Evolutionary conservation across 2,888 invertebrate species (phyloP).

Genomic region (Drosophila kanekoi): DNA sequence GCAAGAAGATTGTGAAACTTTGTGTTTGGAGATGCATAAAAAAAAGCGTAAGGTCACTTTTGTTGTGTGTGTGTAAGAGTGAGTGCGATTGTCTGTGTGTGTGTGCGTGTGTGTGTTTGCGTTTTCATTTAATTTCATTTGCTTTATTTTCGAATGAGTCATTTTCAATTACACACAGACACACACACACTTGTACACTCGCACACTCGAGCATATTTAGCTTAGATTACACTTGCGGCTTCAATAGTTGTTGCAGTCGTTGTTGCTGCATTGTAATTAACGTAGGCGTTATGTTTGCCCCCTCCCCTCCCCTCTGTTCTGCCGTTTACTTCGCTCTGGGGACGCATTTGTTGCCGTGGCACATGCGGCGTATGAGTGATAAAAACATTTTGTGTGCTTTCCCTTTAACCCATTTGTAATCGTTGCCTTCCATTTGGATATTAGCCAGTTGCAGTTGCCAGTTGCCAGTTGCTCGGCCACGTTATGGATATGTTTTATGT

Average conservation of each 20-base stretch:
- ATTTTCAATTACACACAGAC: slow-evolving; percentile 49
- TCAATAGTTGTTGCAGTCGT: slow-evolving; percentile 39
- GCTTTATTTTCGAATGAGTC: slow-evolving; percentile 60
- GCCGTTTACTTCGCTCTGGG: slow-evolving; percentile 36
- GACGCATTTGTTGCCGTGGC: slow-evolving; percentile 58
- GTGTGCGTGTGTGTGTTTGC: slow-evolving; percentile 5
- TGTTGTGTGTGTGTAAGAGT: slow-evolving; percentile 7
- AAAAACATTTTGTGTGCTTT: slow-evolving; percentile 57
- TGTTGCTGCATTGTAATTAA: slow-evolving; percentile 44
- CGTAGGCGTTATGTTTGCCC: slow-evolving; percentile 57
- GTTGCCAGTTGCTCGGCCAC: slow-evolving; percentile 7
- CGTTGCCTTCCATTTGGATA: slow-evolving; percentile 20
- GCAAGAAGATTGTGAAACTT: slow-evolving; percentile 6
- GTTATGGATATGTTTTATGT: slow-evolving; percentile 20
- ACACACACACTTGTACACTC: slow-evolving; percentile 14
- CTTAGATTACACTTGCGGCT: slow-evolving; percentile 45
- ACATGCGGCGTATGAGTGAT: slow-evolving; percentile 71
- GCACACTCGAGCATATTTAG: slow-evolving; percentile 14
- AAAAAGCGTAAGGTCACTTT: slow-evolving; percentile 58
- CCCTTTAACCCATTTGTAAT: slow-evolving; percentile 17
- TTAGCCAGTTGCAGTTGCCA: slow-evolving; percentile 25
- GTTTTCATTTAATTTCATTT: slow-evolving; percentile 44
- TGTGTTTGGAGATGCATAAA: slow-evolving; percentile 18
- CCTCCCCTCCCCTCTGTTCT: background rate
- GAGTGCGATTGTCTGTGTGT: background rate